Base-by-base conservation (phyloP, 2,888 invertebrate genomes). In the Lymantria dispar region DNA sequence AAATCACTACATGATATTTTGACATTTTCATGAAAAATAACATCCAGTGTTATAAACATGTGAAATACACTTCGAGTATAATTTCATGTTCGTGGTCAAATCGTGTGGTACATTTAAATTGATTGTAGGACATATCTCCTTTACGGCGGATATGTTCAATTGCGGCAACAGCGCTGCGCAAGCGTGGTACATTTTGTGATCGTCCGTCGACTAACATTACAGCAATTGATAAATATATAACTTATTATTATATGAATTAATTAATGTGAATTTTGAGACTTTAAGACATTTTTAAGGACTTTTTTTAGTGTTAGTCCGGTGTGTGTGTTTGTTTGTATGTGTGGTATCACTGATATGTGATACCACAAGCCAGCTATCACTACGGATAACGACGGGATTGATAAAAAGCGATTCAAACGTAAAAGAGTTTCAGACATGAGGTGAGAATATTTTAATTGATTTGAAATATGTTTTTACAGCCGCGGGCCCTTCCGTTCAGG, bases 141-240 rank as follows among this genome's bases (percentile, higher is more conserved):
- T 85, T 80, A 76, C 64, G 78, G 91, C 91, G 91, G 91, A 92
- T 91, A 86, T 76, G 73, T 80, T 85, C 91, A 92, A 92, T 92
- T 91, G 52, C 46, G 85, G 82, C 52, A 76, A 72, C 75, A 74
- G 75, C 73, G 74, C 73, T 68, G 77, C 78, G 78, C 83, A 74
- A 62, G 72, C 81, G 76, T 79, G 69, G 70, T 68, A 70, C 82
- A 88, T 86, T 88, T 69, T 69, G 62, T 72, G 68, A 75, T 78
- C 74, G 74, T 70, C 76, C 82, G 72, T 78, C 67, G 64, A 74
- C 64, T 62, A 74, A 72, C 76, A 69, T 65, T 59, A 29, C 40
- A 47, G 33, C 29, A 36, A 47, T 47, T 43, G 36, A 36, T 45
- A 44, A 47, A 48, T 37, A 7, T 10, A 40, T 12, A 9, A 40